Conservation (phyloP, 2,113 vertebrate genomes). For the Cynopterus brachyotis region DNA sequence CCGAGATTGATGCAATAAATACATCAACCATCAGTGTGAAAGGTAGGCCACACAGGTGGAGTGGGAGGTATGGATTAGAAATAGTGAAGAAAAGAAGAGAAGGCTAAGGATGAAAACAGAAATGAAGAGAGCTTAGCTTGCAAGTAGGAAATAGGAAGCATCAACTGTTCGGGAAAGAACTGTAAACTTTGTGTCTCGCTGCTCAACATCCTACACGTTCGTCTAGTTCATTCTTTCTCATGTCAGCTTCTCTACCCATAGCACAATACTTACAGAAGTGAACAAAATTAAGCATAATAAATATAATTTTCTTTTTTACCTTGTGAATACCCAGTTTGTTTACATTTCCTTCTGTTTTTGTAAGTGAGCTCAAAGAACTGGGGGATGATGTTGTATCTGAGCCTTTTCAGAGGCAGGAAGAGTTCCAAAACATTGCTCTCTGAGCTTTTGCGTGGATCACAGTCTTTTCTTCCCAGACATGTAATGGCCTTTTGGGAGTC, state of each 20-base stretch:
- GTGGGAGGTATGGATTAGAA: not conserved
- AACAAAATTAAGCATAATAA: conserved; percentile 51
- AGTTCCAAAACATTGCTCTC: not conserved
- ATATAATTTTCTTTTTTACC: not conserved
- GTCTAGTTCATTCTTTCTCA: conserved; percentile 42
- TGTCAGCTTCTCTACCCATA: conserved; percentile 43
- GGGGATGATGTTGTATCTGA: not conserved
- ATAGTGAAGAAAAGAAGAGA: rapidly evolving
- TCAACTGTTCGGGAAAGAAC: rapidly evolving
- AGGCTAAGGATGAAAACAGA: not conserved
- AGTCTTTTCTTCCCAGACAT: conserved; percentile 2
- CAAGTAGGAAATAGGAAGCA: not conserved
- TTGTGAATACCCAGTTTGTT: not conserved
- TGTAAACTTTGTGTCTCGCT: not conserved
- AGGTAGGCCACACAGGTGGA: too few species aligned
- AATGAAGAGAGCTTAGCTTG: not conserved
- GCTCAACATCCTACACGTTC: not conserved
- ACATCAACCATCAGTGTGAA: rapidly evolving
- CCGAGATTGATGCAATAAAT: not conserved
- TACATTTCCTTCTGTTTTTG: not conserved
- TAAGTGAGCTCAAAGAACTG: conserved; percentile 43
- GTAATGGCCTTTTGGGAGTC: not conserved
- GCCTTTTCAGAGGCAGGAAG: not conserved
- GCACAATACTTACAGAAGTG: not conserved
- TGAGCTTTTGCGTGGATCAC: not conserved